Conservation (phyloP, 1,140 invertebrate genomes). For the Zaprionus gabonicus region DNA sequence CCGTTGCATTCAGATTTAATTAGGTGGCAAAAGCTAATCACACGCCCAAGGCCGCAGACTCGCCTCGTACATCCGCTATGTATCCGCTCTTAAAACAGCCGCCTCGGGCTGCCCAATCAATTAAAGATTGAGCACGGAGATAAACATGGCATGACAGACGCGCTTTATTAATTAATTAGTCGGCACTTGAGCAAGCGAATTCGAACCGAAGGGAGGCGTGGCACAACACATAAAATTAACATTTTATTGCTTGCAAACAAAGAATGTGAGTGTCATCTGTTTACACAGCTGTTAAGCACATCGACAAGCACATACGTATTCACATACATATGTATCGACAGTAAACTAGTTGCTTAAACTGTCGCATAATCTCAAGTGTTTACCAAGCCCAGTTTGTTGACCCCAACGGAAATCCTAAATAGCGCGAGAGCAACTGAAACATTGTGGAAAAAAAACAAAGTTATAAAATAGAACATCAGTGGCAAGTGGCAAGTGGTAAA, state of each 20-base stretch:
- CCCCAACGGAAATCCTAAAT: slow-evolving; percentile 61
- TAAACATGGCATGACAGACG: slow-evolving; percentile 27
- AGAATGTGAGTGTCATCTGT: slow-evolving; percentile 7
- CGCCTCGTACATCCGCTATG: slow-evolving; percentile 16
- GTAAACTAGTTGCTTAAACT: slow-evolving; percentile 47
- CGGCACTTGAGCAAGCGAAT: slow-evolving; percentile 24
- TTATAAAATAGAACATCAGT: slow-evolving; percentile 63
- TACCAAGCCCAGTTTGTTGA: slow-evolving; percentile 55
- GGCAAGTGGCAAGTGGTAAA: slow-evolving; percentile 7
- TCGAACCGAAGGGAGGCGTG: not conserved
- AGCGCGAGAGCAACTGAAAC: slow-evolving; percentile 62
- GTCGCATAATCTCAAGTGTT: slow-evolving; percentile 25
- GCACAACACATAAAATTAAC: slow-evolving; percentile 27
- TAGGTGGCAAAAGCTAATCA: slow-evolving; percentile 60
- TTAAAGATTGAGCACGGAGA: slow-evolving; percentile 52
- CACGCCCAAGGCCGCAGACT: slow-evolving; percentile 22
- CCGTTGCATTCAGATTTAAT: slow-evolving; percentile 73
- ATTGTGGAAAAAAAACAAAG: slow-evolving; percentile 70
- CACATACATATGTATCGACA: slow-evolving; percentile 18
- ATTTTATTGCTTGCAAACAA: slow-evolving; percentile 41
- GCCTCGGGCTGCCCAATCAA: slow-evolving; percentile 27
- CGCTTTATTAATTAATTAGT: slow-evolving; percentile 43
- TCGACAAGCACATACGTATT: not conserved
- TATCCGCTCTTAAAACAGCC: slow-evolving; percentile 19
- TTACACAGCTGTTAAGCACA: slow-evolving; percentile 19